phyloP scores from a whole-genome alignment of 64 coral and sea anemone species.

The Cladopsammia gracilis region DNA sequence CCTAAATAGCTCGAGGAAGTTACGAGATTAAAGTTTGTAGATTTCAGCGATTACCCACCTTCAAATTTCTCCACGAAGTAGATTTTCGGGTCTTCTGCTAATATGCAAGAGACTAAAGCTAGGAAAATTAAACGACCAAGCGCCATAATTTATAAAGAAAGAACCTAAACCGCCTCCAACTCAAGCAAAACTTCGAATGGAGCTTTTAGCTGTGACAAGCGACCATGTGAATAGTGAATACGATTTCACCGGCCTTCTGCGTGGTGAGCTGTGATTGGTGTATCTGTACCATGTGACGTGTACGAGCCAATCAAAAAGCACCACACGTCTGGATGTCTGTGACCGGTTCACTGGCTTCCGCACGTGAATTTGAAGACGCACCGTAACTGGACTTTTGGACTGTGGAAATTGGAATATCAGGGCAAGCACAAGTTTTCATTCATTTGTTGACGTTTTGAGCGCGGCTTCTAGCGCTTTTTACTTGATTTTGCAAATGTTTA shows the following conservation, averaged over 20 bases:
- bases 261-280: slow-evolving; percentile 98
- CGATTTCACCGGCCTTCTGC: slow-evolving; percentile 92
- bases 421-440: too few species aligned
- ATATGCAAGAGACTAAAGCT: slow-evolving; percentile 75
- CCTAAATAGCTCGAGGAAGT: slow-evolving; percentile 17
- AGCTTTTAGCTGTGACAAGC: slow-evolving; percentile 45
- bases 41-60: slow-evolving; percentile 53
- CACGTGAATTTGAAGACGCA: neutral
- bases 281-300: slow-evolving; percentile 39
- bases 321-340: slow-evolving; percentile 87
- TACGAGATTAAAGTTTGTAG: neutral
- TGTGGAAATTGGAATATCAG: neutral
- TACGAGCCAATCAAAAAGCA: slow-evolving; percentile 76
- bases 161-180: slow-evolving; percentile 36
- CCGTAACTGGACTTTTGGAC: too few species aligned
- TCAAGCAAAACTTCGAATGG: slow-evolving; percentile 30
- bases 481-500: too few species aligned
- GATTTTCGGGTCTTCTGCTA: slow-evolving; percentile 74
- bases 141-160: slow-evolving; percentile 71
- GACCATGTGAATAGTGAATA: slow-evolving; percentile 93
- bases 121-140: slow-evolving; percentile 61
- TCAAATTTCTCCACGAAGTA: slow-evolving; percentile 97
- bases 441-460: too few species aligned
- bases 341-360: neutral
- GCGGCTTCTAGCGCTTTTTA: too few species aligned